These are phyloP conservation scores for Bellardia bayeri DNA, from an alignment of 2,888 invertebrate genomes.

Conservation along the genomic window DNA sequence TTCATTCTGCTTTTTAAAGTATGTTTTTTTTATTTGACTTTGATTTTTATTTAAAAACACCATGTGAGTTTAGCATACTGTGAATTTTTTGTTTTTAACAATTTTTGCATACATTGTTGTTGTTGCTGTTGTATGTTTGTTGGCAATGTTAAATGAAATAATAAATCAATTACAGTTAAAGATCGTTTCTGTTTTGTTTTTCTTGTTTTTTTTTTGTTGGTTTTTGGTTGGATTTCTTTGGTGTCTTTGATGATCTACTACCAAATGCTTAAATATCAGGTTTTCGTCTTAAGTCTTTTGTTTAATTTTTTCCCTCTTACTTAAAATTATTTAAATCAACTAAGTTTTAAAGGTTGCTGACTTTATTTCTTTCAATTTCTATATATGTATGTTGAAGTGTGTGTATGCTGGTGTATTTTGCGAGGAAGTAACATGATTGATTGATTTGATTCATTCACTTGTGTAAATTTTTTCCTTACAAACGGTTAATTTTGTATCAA, in stretches of 20 bases:
- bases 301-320: conserved; percentile 40
- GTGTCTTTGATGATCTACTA: conserved; percentile 70
- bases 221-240: conserved; percentile 9
- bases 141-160: conserved; percentile 70
- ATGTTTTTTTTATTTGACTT: conserved; percentile 51
- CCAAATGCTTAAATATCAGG: conserved; percentile 67
- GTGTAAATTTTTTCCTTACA: conserved; percentile 63
- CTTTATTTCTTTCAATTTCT: conserved; percentile 36
- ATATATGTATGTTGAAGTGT: not conserved
- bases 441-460: conserved; percentile 72
- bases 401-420: conserved; percentile 21
- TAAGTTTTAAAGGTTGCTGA: conserved; percentile 68
- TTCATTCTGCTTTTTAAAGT: not conserved
- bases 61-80: conserved; percentile 72
- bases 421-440: conserved; percentile 69
- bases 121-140: conserved; percentile 53
- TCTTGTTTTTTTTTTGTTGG: not conserved
- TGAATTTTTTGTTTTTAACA: conserved; percentile 62
- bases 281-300: conserved; percentile 72
- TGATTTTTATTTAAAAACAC: conserved; percentile 72
- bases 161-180: conserved; percentile 74
- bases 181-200: conserved; percentile 62
- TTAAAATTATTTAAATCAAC: conserved; percentile 63
- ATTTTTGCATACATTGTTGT: conserved; percentile 71
- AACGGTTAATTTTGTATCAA: conserved; percentile 66